phyloP scores from a whole-genome alignment of 2,888 invertebrate genomes.

The Iphiclides podalirius region DNA sequence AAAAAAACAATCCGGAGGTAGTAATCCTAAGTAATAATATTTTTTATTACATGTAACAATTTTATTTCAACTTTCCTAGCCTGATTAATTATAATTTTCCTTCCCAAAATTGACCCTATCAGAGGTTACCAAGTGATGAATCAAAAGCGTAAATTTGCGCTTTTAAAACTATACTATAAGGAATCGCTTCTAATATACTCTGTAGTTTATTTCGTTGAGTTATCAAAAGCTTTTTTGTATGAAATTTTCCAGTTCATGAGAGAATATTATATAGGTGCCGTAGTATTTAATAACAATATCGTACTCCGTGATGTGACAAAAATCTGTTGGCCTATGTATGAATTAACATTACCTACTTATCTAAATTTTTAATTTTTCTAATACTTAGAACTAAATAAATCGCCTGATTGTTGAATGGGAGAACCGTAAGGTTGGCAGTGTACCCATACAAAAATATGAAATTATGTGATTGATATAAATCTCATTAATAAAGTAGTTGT shows the following conservation, averaged over 20 bases:
- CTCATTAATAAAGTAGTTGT: too few species aligned
- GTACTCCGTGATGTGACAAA: slow-evolving; percentile 15
- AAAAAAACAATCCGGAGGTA: too few species aligned
- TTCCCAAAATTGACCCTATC: background rate
- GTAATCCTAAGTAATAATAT: too few species aligned
- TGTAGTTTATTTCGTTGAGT: slow-evolving; percentile 51
- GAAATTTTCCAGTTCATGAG: slow-evolving; percentile 49
- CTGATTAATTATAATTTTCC: too few species aligned
- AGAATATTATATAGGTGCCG: slow-evolving; percentile 54
- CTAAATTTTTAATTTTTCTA: too few species aligned
- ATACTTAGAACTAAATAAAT: too few species aligned
- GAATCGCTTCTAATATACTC: slow-evolving; percentile 56
- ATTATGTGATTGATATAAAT: too few species aligned
- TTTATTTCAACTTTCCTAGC: too few species aligned
- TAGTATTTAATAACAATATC: slow-evolving; percentile 33
- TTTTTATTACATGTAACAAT: too few species aligned
- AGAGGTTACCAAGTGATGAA: slow-evolving; percentile 39
- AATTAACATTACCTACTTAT: slow-evolving; percentile 4
- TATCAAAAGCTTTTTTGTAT: slow-evolving; percentile 50
- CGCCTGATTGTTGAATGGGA: too few species aligned
- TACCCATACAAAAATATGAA: too few species aligned
- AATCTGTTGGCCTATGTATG: slow-evolving; percentile 16
- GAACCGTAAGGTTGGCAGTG: too few species aligned
- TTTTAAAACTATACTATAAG: slow-evolving; percentile 55
- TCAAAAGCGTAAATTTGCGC: slow-evolving; percentile 40